Evolutionary conservation across 2,888 invertebrate species (phyloP), one percentile per base, ranked within the genome.

Genomic region (Psococerastis gibbosa): DNA sequence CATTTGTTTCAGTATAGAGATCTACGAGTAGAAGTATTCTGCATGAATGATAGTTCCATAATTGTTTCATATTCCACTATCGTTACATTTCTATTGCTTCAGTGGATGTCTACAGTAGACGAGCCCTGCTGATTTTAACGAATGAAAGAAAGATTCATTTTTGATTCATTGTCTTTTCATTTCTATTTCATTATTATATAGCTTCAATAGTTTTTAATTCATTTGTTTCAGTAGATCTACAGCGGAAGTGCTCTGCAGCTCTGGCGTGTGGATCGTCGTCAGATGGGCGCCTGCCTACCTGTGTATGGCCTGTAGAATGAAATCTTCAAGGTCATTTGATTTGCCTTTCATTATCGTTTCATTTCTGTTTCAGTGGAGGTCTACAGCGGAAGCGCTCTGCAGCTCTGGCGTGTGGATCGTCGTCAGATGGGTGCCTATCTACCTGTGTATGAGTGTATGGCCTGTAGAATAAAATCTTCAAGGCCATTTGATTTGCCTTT

Each of bases 261-360:
- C 55, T 71, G 79, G 66, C 75, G 82, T 48, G 72, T 89, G 54
- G 84, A 88, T 57, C 69, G 89, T 42, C 72, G 80, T 54, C 89
- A 91, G 67, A 89, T 88, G 81, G 89, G 88, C 31, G 78, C 83
- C 22, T n/a, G n/a, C n/a, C n/a, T 89, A 88, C 62, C 72, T 89
- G 54, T 91, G 89, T 66, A 87, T 88, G 55, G 89, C 89, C 11
- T 80, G n/a, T n/a, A n/a, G n/a, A n/a, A n/a, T n/a, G n/a, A n/a
- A n/a, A n/a, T n/a, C n/a, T n/a, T n/a, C n/a, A n/a, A n/a, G n/a
- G n/a, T n/a, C n/a, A n/a, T n/a, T n/a, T n/a, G n/a, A n/a, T n/a
- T n/a, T n/a, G n/a, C n/a, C n/a, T n/a, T n/a, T n/a, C n/a, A 3
- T 33, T 33, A 16, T 33, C 17, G 15, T 4, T 33, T 45, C 47